Evolutionary conservation across 2,888 invertebrate species (phyloP), one percentile per base, ranked within the genome.

Genomic region (Watsonalla binaria): DNA sequence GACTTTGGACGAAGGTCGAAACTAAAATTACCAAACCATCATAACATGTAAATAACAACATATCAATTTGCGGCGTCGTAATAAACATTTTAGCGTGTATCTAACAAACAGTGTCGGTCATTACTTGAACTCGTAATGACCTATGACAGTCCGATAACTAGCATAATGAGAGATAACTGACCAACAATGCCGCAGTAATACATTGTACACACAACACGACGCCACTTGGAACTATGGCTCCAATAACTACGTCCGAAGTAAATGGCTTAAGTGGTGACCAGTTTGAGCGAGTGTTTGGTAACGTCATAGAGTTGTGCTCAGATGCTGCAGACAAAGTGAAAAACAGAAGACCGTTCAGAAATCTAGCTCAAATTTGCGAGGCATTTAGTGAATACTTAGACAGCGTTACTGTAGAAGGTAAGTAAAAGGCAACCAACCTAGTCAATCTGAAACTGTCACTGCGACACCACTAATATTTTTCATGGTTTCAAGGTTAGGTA

Each of bases 221-320:
- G 39, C 15, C 15, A 13, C 34, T 50, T 39, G 37, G 24, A 46
- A 49, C 51, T 53, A 66, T 65, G 65, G 54, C 60, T 42, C 49
- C 54, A 47, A 79, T 82, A 51, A 75, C 77, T 56, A 84, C 93
- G 54, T 72, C 80, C 39, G 90, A 92, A 71, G 92, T 93, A 0
- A 94, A 94, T 73, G 82, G 78, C 51, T 74, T 93, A 62, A 75
- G 80, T 48, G 81, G 75, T 48, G 89, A 92, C 47, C 84, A 92
- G 59, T 94, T 94, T 73, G 90, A 91, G 58, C 81, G 85, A 69
- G 76, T 92, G 53, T 94, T 94, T 71, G 89, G 89, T 15, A 94
- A 94, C 80, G 92, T 93, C n/a, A 92, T 94, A 53, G 94, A 94
- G 70, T 80, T 92, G 56, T 92, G 90, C 68, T 81, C 90, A 7